These are phyloP conservation scores for Leptobrachium leishanense DNA, from an alignment of 2,113 vertebrate genomes.

Conservation along the genomic window DNA sequence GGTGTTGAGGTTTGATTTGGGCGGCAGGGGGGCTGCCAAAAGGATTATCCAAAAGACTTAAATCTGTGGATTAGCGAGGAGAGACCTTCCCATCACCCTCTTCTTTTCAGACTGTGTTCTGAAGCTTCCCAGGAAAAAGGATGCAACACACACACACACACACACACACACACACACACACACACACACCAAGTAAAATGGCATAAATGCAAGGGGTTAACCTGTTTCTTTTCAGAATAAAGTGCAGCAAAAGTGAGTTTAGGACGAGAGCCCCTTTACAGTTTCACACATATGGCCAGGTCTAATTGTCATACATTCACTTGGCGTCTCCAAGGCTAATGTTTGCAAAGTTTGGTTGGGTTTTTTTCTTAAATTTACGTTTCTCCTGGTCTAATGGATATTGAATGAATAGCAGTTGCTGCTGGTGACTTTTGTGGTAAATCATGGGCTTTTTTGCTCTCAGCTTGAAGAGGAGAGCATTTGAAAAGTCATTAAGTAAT, in stretches of 20 bases:
- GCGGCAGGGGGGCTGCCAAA: conserved; percentile 51
- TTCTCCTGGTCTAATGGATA: neutral
- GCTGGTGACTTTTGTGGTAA: conserved; percentile 4
- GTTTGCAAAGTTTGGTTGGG: neutral
- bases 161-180: conserved; percentile 51
- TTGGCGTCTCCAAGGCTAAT: conserved; percentile 2
- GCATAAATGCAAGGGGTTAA: conserved; percentile 48
- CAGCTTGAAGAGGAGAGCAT: conserved; percentile 39
- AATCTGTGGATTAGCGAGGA: conserved; percentile 44
- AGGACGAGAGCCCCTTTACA: neutral
- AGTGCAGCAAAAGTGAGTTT: too few species aligned
- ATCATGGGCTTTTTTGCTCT: conserved; percentile 38
- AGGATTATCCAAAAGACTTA: conserved; percentile 44
- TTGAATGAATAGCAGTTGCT: conserved; percentile 26
- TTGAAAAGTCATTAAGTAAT: conserved; percentile 45
- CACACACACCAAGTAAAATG: conserved; percentile 25
- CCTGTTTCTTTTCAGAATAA: neutral
- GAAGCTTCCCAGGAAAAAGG: conserved; percentile 59
- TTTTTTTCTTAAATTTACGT: neutral
- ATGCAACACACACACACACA: conserved; percentile 53
- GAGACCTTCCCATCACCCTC: conserved; percentile 24
- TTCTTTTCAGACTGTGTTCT: conserved; percentile 7
- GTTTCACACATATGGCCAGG: neutral
- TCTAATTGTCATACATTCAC: neutral
- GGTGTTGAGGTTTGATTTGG: conserved; percentile 9